Evolutionary conservation across 2,797 vertebrate species (phyloP).

Genomic region (Choloepus didactylus): DNA sequence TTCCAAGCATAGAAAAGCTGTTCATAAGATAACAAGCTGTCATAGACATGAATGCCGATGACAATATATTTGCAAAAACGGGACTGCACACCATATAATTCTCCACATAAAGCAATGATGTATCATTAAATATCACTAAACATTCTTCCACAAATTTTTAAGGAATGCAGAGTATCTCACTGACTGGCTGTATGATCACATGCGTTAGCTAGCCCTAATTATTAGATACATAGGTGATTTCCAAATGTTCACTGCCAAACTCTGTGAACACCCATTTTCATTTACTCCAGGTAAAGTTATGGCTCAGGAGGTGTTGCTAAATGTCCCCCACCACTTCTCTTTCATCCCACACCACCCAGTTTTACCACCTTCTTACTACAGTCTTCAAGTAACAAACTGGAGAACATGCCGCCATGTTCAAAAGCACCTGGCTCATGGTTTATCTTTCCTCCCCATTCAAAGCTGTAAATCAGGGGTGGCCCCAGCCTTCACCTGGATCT

Average conservation of each 20-base stretch:
- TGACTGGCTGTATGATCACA: background rate
- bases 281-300: background rate
- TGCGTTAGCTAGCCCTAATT: background rate
- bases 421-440: background rate
- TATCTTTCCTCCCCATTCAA: background rate
- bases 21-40: background rate
- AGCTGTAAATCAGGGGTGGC: accelerated
- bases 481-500: background rate
- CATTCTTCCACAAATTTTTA: background rate
- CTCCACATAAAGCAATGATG: background rate
- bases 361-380: background rate
- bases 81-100: background rate
- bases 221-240: background rate
- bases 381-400: background rate
- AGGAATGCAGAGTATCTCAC: background rate
- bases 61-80: background rate
- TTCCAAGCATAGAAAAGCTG: background rate
- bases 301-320: background rate
- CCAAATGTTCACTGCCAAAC: background rate
- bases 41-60: background rate
- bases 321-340: background rate
- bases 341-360: background rate
- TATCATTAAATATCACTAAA: background rate
- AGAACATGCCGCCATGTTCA: background rate
- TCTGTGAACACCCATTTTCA: background rate